phyloP scores from a whole-genome alignment of 2,888 invertebrate species.

The Plagiodera versicolora region DNA sequence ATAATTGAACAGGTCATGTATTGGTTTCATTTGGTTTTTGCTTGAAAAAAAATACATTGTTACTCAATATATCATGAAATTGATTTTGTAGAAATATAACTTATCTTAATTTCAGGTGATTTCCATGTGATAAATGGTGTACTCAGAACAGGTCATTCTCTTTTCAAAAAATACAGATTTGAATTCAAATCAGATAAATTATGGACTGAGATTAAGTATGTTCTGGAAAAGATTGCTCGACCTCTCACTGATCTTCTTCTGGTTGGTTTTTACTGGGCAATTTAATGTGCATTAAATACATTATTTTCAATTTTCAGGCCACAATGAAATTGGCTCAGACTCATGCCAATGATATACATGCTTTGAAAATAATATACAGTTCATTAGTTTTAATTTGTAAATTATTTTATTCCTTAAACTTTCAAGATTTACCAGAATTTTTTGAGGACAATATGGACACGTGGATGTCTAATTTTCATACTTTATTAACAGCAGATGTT shows the following conservation, averaged over 20 bases:
- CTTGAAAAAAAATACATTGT: no score
- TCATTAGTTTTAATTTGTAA: slow-evolving; percentile 88
- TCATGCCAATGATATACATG: slow-evolving; percentile 78
- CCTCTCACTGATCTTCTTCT: slow-evolving; percentile 90
- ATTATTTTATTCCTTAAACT: slow-evolving; percentile 96
- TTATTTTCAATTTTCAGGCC: slow-evolving; percentile 61
- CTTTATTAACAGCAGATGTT: slow-evolving; percentile 77
- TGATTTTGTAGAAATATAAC: slow-evolving; percentile 8
- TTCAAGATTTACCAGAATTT: slow-evolving; percentile 97
- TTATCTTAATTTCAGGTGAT: slow-evolving; percentile 65
- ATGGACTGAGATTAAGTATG: slow-evolving; percentile 97
- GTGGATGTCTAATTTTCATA: slow-evolving; percentile 93
- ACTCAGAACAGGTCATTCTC: slow-evolving; percentile 91
- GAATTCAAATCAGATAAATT: slow-evolving; percentile 94
- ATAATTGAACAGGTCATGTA: no score
- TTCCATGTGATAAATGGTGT: slow-evolving; percentile 95
- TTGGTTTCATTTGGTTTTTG: no score
- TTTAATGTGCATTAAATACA: neutral
- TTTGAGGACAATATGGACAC: slow-evolving; percentile 96
- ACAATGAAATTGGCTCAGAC: slow-evolving; percentile 80
- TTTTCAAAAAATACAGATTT: slow-evolving; percentile 93
- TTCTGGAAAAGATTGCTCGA: slow-evolving; percentile 89
- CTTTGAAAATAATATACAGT: slow-evolving; percentile 83
- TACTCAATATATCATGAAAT: neutral
- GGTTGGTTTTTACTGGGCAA: slow-evolving; percentile 57